phyloP scores from a whole-genome alignment of 1,140 invertebrate genomes.

The Bombus superbus region DNA sequence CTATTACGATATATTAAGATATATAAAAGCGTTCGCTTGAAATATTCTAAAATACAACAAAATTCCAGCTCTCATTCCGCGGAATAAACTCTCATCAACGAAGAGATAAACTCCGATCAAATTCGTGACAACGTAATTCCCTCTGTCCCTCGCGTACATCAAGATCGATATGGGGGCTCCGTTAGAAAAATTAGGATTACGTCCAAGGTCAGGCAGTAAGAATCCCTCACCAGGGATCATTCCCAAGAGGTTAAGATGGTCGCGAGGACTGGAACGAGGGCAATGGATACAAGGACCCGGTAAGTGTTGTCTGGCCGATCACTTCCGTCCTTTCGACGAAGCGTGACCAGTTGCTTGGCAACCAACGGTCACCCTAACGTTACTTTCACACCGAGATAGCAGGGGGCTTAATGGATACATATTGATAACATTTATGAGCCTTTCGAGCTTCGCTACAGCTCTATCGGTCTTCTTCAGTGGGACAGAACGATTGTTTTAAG shows the following conservation, averaged over 20 bases:
- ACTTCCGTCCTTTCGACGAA: slow-evolving; percentile 16
- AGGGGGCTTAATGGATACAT: neutral
- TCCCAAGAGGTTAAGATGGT: neutral
- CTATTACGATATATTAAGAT: no score
- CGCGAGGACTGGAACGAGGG: neutral
- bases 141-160: neutral
- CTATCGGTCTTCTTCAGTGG: neutral
- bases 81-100: neutral
- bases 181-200: neutral
- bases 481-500: neutral
- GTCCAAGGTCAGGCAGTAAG: slow-evolving; percentile 4
- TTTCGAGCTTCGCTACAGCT: neutral
- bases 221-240: neutral
- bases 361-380: neutral
- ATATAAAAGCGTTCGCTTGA: no score
- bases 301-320: slow-evolving; percentile 19
- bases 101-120: neutral
- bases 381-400: neutral
- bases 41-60: neutral
- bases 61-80: neutral
- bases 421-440: slow-evolving; percentile 9
- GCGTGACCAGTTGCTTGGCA: slow-evolving; percentile 12
- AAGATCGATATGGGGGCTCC: neutral
- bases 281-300: slow-evolving; percentile 9
- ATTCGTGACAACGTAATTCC: neutral